These are phyloP conservation scores for Chaunax sp. DNA, from an alignment of 2,797 vertebrate genomes.

Conservation along the genomic window DNA sequence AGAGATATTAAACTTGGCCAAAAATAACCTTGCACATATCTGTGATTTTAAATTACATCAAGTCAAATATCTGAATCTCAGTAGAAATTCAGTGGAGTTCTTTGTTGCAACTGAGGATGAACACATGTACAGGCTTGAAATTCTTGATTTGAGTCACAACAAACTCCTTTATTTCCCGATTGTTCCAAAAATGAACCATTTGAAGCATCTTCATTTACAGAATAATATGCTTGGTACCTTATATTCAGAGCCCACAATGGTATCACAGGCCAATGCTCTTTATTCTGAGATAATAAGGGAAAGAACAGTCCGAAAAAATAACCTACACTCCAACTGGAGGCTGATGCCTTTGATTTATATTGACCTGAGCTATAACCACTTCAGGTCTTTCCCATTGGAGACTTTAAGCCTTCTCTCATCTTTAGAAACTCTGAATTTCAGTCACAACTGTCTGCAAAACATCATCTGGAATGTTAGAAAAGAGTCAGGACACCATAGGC, in stretches of 20 bases:
- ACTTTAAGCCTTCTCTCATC: constrained; percentile 78
- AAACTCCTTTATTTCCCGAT: constrained; percentile 83
- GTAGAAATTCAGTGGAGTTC: constrained; percentile 82
- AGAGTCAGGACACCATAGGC: constrained; percentile 21
- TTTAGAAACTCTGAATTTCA: constrained; percentile 81
- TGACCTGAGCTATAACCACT: constrained; percentile 86
- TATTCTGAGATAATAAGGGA: constrained; percentile 68
- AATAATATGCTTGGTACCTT: constrained; percentile 80
- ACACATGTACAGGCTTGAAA: constrained; percentile 75
- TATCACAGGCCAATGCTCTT: constrained; percentile 58
- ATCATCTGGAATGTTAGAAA: constrained; percentile 65
- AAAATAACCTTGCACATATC: constrained; percentile 82
- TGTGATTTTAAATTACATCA: constrained; percentile 85
- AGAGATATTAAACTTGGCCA: constrained; percentile 79
- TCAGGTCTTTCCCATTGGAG: constrained; percentile 77
- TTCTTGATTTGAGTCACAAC: constrained; percentile 86
- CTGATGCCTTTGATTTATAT: constrained; percentile 72
- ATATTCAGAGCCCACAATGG: constrained; percentile 63
- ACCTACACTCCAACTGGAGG: constrained; percentile 44
- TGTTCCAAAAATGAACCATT: constrained; percentile 72
- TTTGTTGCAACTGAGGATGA: constrained; percentile 71
- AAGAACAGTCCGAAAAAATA: constrained; percentile 44
- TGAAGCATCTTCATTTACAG: constrained; percentile 84
- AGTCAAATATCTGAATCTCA: constrained; percentile 84
- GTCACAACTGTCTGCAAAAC: constrained; percentile 83